Conservation (phyloP, 2,797 vertebrate genomes). For the Sebastes umbrosus region DNA sequence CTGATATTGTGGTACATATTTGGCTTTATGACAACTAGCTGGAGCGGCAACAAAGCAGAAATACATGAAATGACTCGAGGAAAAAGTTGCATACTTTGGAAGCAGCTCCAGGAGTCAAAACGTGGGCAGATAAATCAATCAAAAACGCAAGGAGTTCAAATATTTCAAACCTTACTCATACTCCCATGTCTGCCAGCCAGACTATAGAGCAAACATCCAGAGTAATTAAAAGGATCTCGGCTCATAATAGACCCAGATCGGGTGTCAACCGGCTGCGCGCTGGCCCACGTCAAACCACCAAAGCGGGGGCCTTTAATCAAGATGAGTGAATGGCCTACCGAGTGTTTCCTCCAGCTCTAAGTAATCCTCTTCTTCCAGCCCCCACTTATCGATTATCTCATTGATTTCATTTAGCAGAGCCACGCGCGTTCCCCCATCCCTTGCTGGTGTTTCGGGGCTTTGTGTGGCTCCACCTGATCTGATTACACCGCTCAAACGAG, state of each 20-base stretch:
- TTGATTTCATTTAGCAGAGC: constrained; percentile 72
- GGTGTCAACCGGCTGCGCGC: constrained; percentile 29
- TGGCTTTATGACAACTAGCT: constrained; percentile 11
- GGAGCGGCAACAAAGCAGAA: background rate
- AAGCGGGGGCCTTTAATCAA: constrained; percentile 70
- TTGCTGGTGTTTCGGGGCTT: constrained; percentile 50
- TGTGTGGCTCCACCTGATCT: constrained; percentile 52
- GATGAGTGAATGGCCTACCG: constrained; percentile 59
- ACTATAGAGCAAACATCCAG: constrained; percentile 25
- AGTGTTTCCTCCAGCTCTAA: constrained; percentile 63
- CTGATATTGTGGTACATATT: constrained; percentile 21
- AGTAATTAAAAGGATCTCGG: constrained; percentile 62
- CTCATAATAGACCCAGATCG: constrained; percentile 66
- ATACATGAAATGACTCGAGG: background rate
- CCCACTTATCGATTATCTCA: constrained; percentile 70
- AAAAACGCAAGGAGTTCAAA: constrained; percentile 13
- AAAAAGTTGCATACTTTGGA: constrained; percentile 4
- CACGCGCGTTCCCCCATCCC: constrained; percentile 36
- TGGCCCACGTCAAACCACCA: constrained; percentile 31
- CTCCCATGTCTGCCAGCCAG: constrained; percentile 7
- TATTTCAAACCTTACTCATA: constrained; percentile 9
- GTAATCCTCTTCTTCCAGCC: constrained; percentile 67
- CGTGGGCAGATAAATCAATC: constrained; percentile 37
- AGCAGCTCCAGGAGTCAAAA: background rate
- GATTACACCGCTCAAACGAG: constrained; percentile 54